Conservation (phyloP, 2,113 vertebrate species). For the Callithrix jacchus region DNA sequence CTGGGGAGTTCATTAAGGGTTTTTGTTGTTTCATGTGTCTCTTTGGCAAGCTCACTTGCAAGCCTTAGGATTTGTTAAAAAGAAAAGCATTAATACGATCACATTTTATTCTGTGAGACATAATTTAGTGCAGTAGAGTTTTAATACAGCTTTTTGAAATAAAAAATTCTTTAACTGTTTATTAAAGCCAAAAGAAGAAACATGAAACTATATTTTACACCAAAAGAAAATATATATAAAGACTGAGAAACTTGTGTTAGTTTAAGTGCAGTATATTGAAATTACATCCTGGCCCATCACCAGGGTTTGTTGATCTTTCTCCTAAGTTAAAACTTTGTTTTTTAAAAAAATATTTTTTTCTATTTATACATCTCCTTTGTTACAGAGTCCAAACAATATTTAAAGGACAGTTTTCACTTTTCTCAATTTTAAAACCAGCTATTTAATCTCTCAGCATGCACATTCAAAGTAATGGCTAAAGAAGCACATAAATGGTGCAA, state of each 20-base stretch:
- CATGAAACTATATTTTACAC: background rate
- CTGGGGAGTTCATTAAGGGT: background rate
- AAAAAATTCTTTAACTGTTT: background rate
- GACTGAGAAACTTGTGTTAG: background rate
- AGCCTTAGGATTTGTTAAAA: background rate
- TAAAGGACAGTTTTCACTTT: background rate
- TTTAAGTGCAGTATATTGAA: background rate
- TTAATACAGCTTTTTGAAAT: background rate
- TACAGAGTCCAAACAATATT: background rate
- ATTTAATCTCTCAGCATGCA: background rate
- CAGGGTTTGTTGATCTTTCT: background rate
- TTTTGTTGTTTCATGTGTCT: background rate
- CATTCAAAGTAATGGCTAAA: constrained; percentile 12
- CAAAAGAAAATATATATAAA: background rate
- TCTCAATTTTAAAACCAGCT: background rate
- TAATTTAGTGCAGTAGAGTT: background rate
- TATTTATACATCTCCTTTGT: background rate
- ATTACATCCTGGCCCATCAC: background rate
- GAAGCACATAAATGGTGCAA: background rate
- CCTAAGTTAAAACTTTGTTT: background rate
- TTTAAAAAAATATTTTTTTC: background rate
- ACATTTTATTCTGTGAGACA: background rate
- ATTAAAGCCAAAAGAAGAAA: background rate
- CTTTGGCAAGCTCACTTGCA: background rate
- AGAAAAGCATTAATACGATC: background rate